phyloP scores from a whole-genome alignment of 2,797 vertebrate genomes.

The Setipinna tenuifilis region DNA sequence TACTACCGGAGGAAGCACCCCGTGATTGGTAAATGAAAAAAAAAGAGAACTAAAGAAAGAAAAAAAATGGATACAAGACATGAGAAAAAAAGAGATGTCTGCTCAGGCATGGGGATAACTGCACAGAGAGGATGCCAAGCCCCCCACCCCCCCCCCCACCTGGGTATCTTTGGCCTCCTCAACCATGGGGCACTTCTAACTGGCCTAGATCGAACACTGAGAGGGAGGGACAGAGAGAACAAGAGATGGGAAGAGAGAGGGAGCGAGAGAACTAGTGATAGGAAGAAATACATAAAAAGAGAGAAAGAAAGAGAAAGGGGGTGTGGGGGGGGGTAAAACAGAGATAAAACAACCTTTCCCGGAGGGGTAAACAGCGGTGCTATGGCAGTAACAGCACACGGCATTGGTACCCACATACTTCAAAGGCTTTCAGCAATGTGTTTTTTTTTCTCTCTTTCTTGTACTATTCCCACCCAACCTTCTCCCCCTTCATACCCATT shows the following conservation, averaged over 20 bases:
- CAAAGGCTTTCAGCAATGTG: slow-evolving; percentile 33
- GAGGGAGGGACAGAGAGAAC: background rate
- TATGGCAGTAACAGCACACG: slow-evolving; percentile 27
- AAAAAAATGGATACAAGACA: background rate
- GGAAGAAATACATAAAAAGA: background rate
- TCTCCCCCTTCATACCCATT: slow-evolving; percentile 40
- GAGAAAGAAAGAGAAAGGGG: background rate
- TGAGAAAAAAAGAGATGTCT: background rate
- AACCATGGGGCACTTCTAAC: background rate
- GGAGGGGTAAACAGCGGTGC: slow-evolving; percentile 41
- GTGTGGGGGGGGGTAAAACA: background rate
- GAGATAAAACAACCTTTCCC: slow-evolving; percentile 42
- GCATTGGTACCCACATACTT: slow-evolving; percentile 34
- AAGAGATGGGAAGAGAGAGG: too few species aligned
- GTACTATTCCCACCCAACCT: background rate
- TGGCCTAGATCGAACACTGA: background rate
- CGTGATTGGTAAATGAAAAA: background rate
- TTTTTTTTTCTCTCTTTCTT: background rate
- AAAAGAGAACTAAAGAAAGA: background rate
- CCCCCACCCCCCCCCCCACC: too few species aligned
- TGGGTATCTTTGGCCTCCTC: background rate
- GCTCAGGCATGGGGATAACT: background rate
- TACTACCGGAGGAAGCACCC: background rate
- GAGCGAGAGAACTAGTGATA: background rate
- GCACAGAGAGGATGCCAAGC: background rate